Base-by-base conservation (phyloP, 2,113 vertebrate genomes). In the Atherinomorus stipes region DNA sequence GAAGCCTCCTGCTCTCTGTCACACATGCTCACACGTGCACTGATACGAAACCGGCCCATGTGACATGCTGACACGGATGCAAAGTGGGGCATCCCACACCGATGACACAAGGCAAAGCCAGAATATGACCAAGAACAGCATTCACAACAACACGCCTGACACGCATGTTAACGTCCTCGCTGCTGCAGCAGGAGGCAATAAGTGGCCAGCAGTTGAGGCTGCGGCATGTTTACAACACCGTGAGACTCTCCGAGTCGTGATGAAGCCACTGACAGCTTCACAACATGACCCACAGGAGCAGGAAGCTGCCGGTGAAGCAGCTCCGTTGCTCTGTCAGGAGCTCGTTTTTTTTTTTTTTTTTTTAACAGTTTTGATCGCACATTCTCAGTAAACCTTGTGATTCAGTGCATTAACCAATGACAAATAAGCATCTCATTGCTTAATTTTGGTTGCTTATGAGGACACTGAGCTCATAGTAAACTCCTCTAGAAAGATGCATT, bases 221-320 rank as follows among this genome's bases (percentile, higher is more conserved):
- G 60, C 37, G 3, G 26, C 12, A 8, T 21, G 58, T 37, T 67
- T 56, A 9, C 57, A 7, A 10, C 26, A 16, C 73, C 1, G 57
- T 21, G 40, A 23, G 64, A 60, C 28, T 71, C 31, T 71, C 57
- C 38, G 74, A 78, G 78, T 76, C 47, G 66, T 22, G 67, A 84
- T 57, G 75, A 81, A 84, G 68, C 69, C 38, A 12, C 74, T 23
- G 51, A 71, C 57, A 67, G 75, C 71, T 47, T 71, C 71, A 28
- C 37, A 28, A 66, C 74, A 62, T 51, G 85, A 79, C 45, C 70
- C 84, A 71, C 65, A 75, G 47, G 47, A 64, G 66, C 58, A 66
- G 26, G 76, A 58, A 40, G 40, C 42, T 31, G 44, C 18, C 21
- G 11, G 11, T 11, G 0, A 13, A 42, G 74, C 61, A 31, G 73